Base-by-base conservation (phyloP, 2,888 invertebrate genomes). In the Mesorhabditis belari region DNA sequence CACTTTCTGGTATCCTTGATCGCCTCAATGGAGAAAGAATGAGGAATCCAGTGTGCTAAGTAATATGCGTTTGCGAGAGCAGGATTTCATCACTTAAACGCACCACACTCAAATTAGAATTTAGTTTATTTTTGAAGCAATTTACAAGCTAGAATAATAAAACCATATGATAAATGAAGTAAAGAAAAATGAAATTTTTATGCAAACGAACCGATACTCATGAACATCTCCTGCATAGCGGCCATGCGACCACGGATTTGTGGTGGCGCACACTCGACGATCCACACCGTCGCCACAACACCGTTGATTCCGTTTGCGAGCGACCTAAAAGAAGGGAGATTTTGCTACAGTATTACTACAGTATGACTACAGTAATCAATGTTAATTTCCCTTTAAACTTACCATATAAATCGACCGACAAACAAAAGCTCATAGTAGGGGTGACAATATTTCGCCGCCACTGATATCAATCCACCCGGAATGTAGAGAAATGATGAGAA, bases 271-370 rank as follows among this genome's bases (percentile, higher is more conserved):
- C 67, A 67, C 35, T 70, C 70, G 4, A 70, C 70, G 44, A 70
- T 70, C 70, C 70, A 70, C 19, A 70, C 70, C 12, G 70, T 70
- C 9, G 67, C 67, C 17, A 67, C 67, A 6, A 70, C 70, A 25
- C 58, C 60, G 51, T 67, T 64, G 29, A 70, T 55, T 0, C 70
- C 70, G 52, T 67, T 67, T 4, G 67, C 67, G 2, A 63, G 29
- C 4, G 67, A 65, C 66, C 66, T 66, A 23, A 21, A 52, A 35
- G 25, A 4, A 19, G n/a, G 21, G n/a, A 19, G 23, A n/a, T 51
- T 9, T 9, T 17, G 19, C 24, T 9, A 21, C 9, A 51, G 19
- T n/a, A n/a, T 44, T 12, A 44, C 44, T 44, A 44, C 44, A 44
- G 44, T 44, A 44, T 44, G 44, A 12, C n/a, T 12, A 12, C 44